Base-by-base conservation (phyloP, 2,888 invertebrate genomes). In the Oscheius sp. region DNA sequence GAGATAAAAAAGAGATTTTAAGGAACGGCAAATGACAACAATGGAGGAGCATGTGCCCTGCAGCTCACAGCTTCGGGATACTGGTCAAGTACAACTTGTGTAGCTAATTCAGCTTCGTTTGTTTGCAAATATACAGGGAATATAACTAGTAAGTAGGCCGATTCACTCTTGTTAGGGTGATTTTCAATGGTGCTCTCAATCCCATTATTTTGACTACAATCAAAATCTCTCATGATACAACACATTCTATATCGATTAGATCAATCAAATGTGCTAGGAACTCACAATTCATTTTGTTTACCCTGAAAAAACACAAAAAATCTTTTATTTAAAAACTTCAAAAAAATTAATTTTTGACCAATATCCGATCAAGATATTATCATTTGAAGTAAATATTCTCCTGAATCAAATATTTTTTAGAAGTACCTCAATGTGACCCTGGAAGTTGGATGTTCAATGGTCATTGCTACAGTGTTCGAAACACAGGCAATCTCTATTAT, bases 361-460 rank as follows among this genome's bases (percentile, higher is more conserved):
- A 9, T 14, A 36, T 36, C 14, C 36, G 14, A 36, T 36, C 41
- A 14, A 41, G 3, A 3, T 12, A 41, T 12, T 4, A 41, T 8
- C 14, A 41, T 3, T 41, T n/a, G n/a, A n/a, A n/a, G n/a, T n/a
- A n/a, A n/a, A n/a, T n/a, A n/a, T n/a, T n/a, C n/a, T n/a, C n/a
- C n/a, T n/a, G n/a, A n/a, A n/a, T n/a, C n/a, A n/a, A n/a, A n/a
- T n/a, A n/a, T n/a, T 3, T 20, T 12, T 4, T 12, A 41, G 41
- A 41, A 4, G 12, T 20, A 3, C 41, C 14, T 17, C 41, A 41
- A 5, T 47, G 47, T 22, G 47, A 47, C 17, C 47, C 2, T 6
- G 47, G 47, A 24, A 47, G 20, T 17, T 47, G 47, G 47, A 20
- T 47, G 22, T 47, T 47, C 24, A 47, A 47, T 47, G 47, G 47